Base-by-base conservation (phyloP, 2,797 vertebrate genomes). In the Poecilia gillii region DNA sequence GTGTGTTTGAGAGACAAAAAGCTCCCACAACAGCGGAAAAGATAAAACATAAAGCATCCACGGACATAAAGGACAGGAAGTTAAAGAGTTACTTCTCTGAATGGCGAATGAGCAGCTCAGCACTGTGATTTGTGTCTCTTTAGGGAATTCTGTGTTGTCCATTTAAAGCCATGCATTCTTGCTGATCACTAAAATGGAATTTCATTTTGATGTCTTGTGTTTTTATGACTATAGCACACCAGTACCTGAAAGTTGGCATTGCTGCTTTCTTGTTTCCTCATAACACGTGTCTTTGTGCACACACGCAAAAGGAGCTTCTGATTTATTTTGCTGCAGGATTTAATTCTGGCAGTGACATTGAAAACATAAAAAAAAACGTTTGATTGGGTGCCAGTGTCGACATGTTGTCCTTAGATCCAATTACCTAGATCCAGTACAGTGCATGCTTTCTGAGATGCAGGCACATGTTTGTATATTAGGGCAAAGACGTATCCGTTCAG, bases 361-460 rank as follows among this genome's bases (percentile, higher is more conserved):
- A 28, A 64, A 81, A 66, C 80, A 33, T 33, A 33, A 31, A 31
- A 78, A 88, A 84, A 79, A 76, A 84, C 31, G 66, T 88, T 91
- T 92, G 89, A 92, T 91, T 89, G 88, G 85, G 79, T 91, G 84
- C 90, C 91, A 89, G 84, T 90, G 89, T 91, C 75, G 77, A 90
- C 91, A 89, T 91, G 89, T 90, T 91, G 78, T 81, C 74, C 84
- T 89, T 83, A 82, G 84, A 90, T 89, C 82, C 88, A 93, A 87
- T 92, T 92, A 90, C 82, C 80, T 81, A 53, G 39, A 83, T 81
- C 77, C 77, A 78, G 81, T 71, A 84, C 84, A 68, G 81, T 76
- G 84, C 82, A 84, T 81, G 79, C 82, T 74, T 77, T 62, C 75
- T 72, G 75, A 53, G 75, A 84, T 3, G 62, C 57, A 43, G 72